Evolutionary conservation across 2,113 vertebrate species (phyloP).

Genomic region (Gadus macrocephalus): DNA sequence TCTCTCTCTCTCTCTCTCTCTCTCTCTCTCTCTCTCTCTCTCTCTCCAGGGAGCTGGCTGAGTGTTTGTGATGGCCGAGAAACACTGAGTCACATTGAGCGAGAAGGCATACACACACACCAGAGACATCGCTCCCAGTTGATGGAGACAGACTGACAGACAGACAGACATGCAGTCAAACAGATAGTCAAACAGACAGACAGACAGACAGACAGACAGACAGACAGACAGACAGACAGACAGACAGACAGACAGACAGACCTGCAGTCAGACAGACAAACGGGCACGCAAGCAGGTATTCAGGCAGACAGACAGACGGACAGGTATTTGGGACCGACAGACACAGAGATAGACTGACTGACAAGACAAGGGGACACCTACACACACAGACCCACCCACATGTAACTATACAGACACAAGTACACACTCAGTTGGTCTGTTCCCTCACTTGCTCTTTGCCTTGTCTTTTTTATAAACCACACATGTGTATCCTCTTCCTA

Average conservation of each 20-base stretch:
- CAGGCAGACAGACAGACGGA: too few species aligned
- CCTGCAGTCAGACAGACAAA: neutral
- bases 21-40: neutral
- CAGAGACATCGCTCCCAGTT: slow-evolving; percentile 35
- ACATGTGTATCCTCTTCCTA: too few species aligned
- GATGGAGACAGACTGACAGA: neutral
- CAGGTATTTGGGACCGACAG: too few species aligned
- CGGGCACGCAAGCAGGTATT: too few species aligned
- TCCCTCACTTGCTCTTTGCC: too few species aligned
- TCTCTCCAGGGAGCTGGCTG: slow-evolving; percentile 45
- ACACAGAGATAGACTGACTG: too few species aligned
- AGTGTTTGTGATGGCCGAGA: slow-evolving; percentile 34
- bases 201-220: neutral
- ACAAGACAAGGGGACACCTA: too few species aligned
- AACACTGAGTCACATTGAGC: slow-evolving; percentile 55
- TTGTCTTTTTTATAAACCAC: too few species aligned
- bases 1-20: neutral
- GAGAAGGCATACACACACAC: slow-evolving; percentile 39
- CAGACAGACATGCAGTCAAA: slow-evolving; percentile 4
- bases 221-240: slow-evolving; percentile 1
- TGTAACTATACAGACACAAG: too few species aligned
- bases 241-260: neutral
- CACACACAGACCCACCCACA: too few species aligned
- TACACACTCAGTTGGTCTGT: too few species aligned
- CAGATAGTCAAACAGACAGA: neutral